These are phyloP conservation scores for Drosophila insularis DNA, from an alignment of 1,140 invertebrate species.

Conservation along the genomic window DNA sequence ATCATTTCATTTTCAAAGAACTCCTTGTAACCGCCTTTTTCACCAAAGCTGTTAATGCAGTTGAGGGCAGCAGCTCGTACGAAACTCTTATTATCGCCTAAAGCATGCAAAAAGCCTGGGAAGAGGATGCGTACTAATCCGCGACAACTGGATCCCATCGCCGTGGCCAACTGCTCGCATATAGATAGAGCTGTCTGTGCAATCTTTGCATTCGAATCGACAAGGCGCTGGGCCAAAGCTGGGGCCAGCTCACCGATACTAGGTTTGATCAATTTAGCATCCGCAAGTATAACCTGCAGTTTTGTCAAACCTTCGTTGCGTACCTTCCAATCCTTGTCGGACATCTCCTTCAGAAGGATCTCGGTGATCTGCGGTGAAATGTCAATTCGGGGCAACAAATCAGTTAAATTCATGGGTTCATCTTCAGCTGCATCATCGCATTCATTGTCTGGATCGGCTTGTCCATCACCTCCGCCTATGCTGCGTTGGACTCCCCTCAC, in stretches of 20 bases:
- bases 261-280: conserved; percentile 91
- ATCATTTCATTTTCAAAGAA: conserved; percentile 95
- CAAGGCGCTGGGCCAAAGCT: conserved; percentile 88
- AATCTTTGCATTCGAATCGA: conserved; percentile 96
- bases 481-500: conserved; percentile 84
- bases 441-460: conserved; percentile 75
- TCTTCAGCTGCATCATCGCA: conserved; percentile 43
- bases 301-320: conserved; percentile 81
- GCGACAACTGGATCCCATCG: conserved; percentile 92
- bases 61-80: conserved; percentile 90
- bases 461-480: conserved; percentile 84
- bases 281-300: conserved; percentile 85
- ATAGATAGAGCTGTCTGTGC: conserved; percentile 91
- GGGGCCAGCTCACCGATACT: conserved; percentile 92
- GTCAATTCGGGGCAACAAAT: conserved; percentile 90
- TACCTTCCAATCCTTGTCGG: conserved; percentile 97
- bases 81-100: conserved; percentile 88
- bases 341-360: conserved; percentile 90
- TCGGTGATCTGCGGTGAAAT: conserved; percentile 94
- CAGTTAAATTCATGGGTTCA: conserved; percentile 85
- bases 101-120: conserved; percentile 90
- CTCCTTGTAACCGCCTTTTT: conserved; percentile 90
- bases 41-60: conserved; percentile 92
- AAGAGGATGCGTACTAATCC: conserved; percentile 91
- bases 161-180: conserved; percentile 89